These are phyloP conservation scores for Archips xylosteana DNA, from an alignment of 2,888 invertebrate genomes.

Conservation along the genomic window DNA sequence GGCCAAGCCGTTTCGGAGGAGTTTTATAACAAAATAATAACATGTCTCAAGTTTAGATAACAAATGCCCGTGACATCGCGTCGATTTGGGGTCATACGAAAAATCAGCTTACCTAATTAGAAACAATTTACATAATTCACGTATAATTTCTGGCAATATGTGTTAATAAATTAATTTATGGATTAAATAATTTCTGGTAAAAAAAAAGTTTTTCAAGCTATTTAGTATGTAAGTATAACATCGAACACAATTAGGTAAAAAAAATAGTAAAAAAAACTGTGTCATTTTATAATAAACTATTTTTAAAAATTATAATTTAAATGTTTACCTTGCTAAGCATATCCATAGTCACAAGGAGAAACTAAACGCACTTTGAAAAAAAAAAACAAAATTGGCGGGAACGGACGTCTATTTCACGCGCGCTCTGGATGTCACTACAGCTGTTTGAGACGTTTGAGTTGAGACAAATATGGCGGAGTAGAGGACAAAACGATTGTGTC, in stretches of 20 bases:
- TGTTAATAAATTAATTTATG: no score
- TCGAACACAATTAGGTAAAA: neutral
- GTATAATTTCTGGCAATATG: no score
- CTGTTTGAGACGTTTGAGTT: slow-evolving; percentile 10
- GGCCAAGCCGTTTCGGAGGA: no score
- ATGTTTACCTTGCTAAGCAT: slow-evolving; percentile 47
- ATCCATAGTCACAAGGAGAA: slow-evolving; percentile 45
- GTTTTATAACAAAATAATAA: no score
- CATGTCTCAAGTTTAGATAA: neutral
- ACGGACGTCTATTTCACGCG: slow-evolving; percentile 28
- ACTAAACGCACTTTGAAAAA: slow-evolving; percentile 40
- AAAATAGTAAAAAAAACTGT: no score
- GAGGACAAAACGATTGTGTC: slow-evolving; percentile 42
- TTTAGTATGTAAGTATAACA: neutral
- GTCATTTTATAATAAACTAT: neutral
- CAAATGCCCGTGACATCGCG: no score
- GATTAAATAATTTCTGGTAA: no score
- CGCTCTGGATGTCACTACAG: slow-evolving; percentile 19
- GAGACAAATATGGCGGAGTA: slow-evolving; percentile 29
- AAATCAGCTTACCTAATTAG: no score
- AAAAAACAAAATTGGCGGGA: slow-evolving; percentile 44
- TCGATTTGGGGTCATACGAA: no score
- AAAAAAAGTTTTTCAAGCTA: no score
- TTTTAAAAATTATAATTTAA: slow-evolving; percentile 25
- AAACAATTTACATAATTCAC: no score